Base-by-base conservation (phyloP, 2,888 invertebrate genomes). In the Synergus laeviventris region DNA sequence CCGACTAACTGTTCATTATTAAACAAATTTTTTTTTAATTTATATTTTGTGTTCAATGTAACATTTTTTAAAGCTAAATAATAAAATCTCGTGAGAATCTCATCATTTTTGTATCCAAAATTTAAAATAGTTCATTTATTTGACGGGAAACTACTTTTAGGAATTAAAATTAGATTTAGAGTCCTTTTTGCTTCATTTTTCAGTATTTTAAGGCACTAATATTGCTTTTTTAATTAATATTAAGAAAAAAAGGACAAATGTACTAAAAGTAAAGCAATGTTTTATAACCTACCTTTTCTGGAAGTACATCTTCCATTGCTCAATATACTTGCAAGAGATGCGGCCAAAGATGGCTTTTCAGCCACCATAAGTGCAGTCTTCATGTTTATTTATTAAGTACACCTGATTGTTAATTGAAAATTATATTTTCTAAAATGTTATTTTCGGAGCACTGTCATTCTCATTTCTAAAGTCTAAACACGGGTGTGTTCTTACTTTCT, bases 301-400 rank as follows among this genome's bases (percentile, higher is more conserved):
- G 95, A 93, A 36, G 92, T 93, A 88, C 94, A 94, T 89, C 95
- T 95, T 77, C 96, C 96, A 91, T 97, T 96, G 83, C 98, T 98
- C 78, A 99, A 93, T 88, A 99, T 98, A 87, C 94, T 95, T 1
- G 99, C 98, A 45, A 99, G 93, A 64, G 98, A 97, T 88, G 96
- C 96, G 21, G 99, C 99, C 91, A 99, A 91, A 78, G 99, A 99
- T 45, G 99, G 99, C 94, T 99, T 99, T 91, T 99, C 99, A 84
- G 99, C 99, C 88, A 99, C 98, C 99, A 99, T 99, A 83, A 99
- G 93, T 75, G 96, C 97, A 59, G 93, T 94, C 91, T 95, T 96
- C 97, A 97, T 96, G 78, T 86, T 93, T 73, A 73, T 66, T 93
- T 70, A 73, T 66, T 77, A 70, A 74, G 73, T 73, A 42, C 59